phyloP scores from a whole-genome alignment of 2,113 vertebrate genomes.

The Micronycteris hirsuta region DNA sequence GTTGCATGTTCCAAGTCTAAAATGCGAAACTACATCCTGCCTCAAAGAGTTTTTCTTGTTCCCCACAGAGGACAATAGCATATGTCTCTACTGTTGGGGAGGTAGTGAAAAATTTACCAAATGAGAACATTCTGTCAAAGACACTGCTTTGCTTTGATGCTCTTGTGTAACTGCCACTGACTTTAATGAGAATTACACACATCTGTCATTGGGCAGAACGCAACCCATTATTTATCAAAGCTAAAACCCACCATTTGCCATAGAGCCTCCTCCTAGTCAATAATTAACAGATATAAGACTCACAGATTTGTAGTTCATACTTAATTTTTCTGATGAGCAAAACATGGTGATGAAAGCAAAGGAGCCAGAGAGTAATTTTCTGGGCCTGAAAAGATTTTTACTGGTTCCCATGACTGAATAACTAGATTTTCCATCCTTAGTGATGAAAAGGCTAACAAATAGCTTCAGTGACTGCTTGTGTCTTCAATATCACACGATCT shows the following conservation, averaged over 20 bases:
- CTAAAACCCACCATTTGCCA: constrained; percentile 69
- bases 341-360: constrained; percentile 40
- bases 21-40: neutral
- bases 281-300: constrained; percentile 68
- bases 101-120: constrained; percentile 63
- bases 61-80: constrained; percentile 48
- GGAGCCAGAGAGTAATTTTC: neutral
- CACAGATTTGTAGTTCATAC: constrained; percentile 32
- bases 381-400: neutral
- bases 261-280: constrained; percentile 54
- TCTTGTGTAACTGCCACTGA: constrained; percentile 57
- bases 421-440: neutral
- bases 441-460: constrained; percentile 15
- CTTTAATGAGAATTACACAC: constrained; percentile 64
- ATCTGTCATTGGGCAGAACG: constrained; percentile 67
- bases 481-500: neutral
- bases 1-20: neutral
- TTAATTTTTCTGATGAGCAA: constrained; percentile 43
- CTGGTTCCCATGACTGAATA: neutral
- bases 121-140: constrained; percentile 65
- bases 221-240: constrained; percentile 71
- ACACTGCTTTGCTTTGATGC: constrained; percentile 59
- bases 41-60: constrained; percentile 11
- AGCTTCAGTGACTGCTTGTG: neutral
- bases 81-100: constrained; percentile 47